phyloP scores from a whole-genome alignment of 2,113 vertebrate genomes.

The Stictonetta naevosa region DNA sequence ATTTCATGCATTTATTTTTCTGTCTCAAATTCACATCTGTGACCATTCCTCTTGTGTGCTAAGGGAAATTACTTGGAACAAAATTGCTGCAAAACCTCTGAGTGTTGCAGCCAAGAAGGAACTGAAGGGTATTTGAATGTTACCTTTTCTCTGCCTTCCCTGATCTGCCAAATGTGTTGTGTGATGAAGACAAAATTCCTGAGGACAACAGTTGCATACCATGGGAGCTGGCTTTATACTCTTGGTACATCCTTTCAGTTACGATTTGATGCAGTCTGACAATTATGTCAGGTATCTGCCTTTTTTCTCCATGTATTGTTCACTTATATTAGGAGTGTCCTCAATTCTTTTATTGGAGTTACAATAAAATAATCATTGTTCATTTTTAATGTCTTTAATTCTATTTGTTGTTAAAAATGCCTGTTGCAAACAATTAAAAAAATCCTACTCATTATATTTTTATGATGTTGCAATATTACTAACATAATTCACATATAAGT shows the following conservation, averaged over 20 bases:
- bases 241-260: background rate
- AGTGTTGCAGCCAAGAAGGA: background rate
- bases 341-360: background rate
- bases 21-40: background rate
- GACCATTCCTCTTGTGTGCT: background rate
- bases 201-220: accelerated
- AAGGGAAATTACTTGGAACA: background rate
- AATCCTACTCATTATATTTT: background rate
- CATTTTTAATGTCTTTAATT: background rate
- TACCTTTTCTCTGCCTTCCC: background rate
- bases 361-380: background rate
- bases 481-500: background rate
- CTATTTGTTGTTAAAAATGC: background rate
- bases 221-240: background rate
- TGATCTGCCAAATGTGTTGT: background rate
- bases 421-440: background rate
- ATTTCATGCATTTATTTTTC: background rate
- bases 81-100: background rate
- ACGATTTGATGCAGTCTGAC: background rate
- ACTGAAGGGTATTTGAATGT: background rate
- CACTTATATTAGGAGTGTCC: background rate
- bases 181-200: background rate
- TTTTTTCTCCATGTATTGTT: background rate
- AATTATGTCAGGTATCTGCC: background rate
- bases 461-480: background rate